Percentiles rank a stretch among this genome's conserved stretches.
These are phyloP conservation scores for Pocillopora verrucosa DNA, from an alignment of 64 coral and sea anemone species.

Conservation along the genomic window DNA sequence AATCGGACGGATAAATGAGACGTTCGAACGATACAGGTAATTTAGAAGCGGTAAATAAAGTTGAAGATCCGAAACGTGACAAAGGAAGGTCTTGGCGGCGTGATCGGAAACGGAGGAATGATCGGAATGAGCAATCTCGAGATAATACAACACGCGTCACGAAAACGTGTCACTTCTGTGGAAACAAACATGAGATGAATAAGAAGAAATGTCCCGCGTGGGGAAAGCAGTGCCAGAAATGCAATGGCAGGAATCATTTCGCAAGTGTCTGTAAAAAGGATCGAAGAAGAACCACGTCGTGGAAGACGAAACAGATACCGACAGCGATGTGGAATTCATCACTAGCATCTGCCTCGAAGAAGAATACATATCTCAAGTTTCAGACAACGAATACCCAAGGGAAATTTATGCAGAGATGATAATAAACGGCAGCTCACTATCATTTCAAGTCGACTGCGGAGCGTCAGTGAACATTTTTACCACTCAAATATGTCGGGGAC, in stretches of 20 bases:
- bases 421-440: constrained; percentile 20
- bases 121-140: too few relatives aligned
- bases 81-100: not conserved
- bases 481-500: constrained; percentile 1
- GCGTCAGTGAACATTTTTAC: constrained; percentile 40
- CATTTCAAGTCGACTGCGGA: too few relatives aligned
- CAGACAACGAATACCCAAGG: not conserved
- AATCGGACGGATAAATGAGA: not conserved
- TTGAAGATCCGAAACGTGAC: not conserved
- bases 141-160: not conserved
- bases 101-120: too few relatives aligned
- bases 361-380: not conserved
- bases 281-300: too few relatives aligned
- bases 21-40: not conserved
- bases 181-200: not conserved
- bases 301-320: too few relatives aligned
- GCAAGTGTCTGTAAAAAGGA: too few relatives aligned
- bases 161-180: constrained; percentile 16
- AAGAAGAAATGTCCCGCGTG: too few relatives aligned
- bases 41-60: not conserved
- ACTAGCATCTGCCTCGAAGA: not conserved
- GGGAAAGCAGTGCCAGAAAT: too few relatives aligned
- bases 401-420: constrained; percentile 46
- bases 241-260: not conserved
- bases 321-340: constrained; percentile 3